These are phyloP conservation scores for Ovis canadensis DNA, from an alignment of 2,113 vertebrate genomes.

Conservation along the genomic window DNA sequence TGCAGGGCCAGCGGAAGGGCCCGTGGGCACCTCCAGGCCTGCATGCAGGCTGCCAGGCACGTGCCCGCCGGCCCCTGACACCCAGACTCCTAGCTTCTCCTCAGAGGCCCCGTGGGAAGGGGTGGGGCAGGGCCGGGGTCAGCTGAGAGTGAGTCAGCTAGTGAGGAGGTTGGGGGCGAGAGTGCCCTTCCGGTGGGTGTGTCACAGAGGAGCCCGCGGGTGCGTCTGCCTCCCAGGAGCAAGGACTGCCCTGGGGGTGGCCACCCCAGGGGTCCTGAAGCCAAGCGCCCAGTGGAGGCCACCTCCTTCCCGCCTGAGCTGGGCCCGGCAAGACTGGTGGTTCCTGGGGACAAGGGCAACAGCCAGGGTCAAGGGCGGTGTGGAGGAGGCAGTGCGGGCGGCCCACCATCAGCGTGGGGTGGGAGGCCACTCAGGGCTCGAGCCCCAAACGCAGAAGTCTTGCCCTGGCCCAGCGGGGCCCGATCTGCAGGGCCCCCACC, in stretches of 20 bases:
- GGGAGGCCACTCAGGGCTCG: accelerated
- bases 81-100: not conserved
- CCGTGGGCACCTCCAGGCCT: accelerated
- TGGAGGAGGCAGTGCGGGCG: accelerated
- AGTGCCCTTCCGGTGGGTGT: not conserved
- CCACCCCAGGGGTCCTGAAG: accelerated
- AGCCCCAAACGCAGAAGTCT: not conserved
- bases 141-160: not conserved
- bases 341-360: not conserved
- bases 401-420: accelerated
- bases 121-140: not conserved
- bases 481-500: not conserved
- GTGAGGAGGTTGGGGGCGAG: not conserved
- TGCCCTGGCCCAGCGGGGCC: too few species aligned
- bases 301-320: accelerated
- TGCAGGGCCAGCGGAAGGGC: not conserved
- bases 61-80: accelerated
- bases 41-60: not conserved
- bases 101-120: not conserved
- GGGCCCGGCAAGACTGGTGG: not conserved
- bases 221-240: not conserved
- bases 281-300: accelerated
- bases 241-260: not conserved
- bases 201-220: not conserved
- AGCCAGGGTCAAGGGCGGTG: accelerated